Conservation (phyloP, 2,113 vertebrate species). For the Proterorhinus semilunaris region DNA sequence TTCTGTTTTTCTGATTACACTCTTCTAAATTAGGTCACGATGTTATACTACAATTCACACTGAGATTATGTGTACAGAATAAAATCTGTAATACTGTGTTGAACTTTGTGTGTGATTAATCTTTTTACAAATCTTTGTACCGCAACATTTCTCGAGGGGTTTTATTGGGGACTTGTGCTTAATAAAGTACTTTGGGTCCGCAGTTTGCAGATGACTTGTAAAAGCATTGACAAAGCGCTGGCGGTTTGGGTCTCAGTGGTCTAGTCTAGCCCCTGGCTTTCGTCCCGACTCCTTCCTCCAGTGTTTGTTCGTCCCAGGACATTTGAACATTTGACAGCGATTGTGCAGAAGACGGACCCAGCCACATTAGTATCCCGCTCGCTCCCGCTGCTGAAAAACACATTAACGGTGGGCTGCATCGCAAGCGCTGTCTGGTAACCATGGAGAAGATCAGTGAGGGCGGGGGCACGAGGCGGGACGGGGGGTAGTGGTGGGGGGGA, state of each 20-base stretch:
- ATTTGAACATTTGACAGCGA: conserved; percentile 73
- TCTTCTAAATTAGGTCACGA: too few species aligned
- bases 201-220: conserved; percentile 2
- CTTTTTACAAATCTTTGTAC: background rate
- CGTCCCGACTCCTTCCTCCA: conserved; percentile 20
- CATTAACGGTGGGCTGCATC: conserved; percentile 72
- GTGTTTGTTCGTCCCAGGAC: conserved; percentile 70
- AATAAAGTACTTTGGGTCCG: background rate
- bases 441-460: conserved; percentile 68
- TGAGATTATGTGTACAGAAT: too few species aligned
- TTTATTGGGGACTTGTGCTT: background rate
- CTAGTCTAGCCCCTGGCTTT: conserved; percentile 39
- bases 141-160: background rate
- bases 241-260: conserved; percentile 31
- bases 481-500: conserved; percentile 32
- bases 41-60: too few species aligned
- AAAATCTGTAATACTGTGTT: background rate
- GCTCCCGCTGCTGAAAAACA: conserved; percentile 72
- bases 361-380: conserved; percentile 77
- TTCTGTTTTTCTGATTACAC: background rate
- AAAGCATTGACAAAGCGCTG: conserved; percentile 21
- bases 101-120: background rate
- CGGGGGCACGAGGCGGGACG: conserved; percentile 10
- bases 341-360: conserved; percentile 72
- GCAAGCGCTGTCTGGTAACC: conserved; percentile 76